phyloP scores from a whole-genome alignment of 2,113 vertebrate species.

The Phaethon lepturus region DNA sequence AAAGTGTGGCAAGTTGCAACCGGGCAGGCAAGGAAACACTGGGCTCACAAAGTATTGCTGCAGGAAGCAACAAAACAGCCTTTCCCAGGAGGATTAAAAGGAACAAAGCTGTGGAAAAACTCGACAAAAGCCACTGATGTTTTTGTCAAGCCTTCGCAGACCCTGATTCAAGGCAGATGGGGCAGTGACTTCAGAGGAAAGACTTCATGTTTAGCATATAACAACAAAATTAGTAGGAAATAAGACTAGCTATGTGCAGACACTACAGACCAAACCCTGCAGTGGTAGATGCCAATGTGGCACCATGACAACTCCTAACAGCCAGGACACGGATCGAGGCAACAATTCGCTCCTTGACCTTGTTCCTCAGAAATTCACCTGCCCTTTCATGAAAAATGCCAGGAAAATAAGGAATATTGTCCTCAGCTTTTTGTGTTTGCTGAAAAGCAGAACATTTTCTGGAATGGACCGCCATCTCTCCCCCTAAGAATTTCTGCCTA shows the following conservation, averaged over 20 bases:
- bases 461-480: not conserved
- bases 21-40: not conserved
- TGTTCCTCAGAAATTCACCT: not conserved
- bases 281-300: fast-evolving
- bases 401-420: not conserved
- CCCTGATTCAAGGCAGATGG: not conserved
- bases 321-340: not conserved
- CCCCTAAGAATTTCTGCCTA: not conserved
- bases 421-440: not conserved
- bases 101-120: not conserved
- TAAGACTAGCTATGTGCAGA: not conserved
- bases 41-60: not conserved
- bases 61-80: not conserved
- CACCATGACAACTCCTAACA: not conserved
- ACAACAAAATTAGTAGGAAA: not conserved
- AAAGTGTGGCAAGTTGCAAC: not conserved
- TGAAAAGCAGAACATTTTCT: not conserved
- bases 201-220: not conserved
- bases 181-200: slow-evolving; percentile 1
- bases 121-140: not conserved
- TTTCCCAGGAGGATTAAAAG: not conserved
- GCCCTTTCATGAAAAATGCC: not conserved
- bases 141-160: not conserved
- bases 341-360: not conserved
- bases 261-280: not conserved